Conservation (phyloP, 2,888 invertebrate genomes). For the Chrysomela aeneicollis region DNA sequence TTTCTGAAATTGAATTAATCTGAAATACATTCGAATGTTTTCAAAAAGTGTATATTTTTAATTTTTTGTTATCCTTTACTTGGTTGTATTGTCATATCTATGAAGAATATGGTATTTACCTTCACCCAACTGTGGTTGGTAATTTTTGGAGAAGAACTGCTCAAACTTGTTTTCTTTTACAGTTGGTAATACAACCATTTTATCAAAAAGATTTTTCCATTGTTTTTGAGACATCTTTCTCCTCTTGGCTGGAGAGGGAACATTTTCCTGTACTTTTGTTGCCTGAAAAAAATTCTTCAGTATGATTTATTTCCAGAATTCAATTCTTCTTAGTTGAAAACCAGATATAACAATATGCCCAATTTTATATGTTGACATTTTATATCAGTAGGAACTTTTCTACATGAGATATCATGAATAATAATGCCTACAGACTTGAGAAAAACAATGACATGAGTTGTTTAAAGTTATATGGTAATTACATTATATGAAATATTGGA, state of each 20-base stretch:
- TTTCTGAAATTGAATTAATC: no score
- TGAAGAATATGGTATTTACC: constrained; percentile 36
- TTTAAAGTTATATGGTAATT: no score
- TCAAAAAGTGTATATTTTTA: neutral
- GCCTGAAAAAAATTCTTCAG: constrained; percentile 10
- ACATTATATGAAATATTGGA: no score
- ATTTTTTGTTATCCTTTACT: no score
- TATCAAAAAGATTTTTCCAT: constrained; percentile 38
- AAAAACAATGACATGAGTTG: no score
- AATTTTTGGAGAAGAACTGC: constrained; percentile 46
- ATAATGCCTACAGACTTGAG: no score
- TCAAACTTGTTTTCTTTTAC: constrained; percentile 45
- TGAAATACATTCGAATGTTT: no score
- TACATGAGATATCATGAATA: no score
- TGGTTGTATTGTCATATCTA: neutral
- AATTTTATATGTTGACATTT: no score
- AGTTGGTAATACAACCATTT: constrained; percentile 32
- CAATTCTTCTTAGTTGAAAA: neutral
- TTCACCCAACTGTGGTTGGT: constrained; percentile 47
- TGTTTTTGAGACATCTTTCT: constrained; percentile 43
- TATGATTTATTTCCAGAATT: neutral
- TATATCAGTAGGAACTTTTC: no score
- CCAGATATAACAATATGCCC: no score
- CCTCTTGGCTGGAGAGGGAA: constrained; percentile 35
- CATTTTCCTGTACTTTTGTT: constrained; percentile 8